Percentiles rank a stretch among this genome's conserved stretches.
phyloP scores from a whole-genome alignment of 2,797 vertebrate genomes.

The Sebastes nivosus region DNA sequence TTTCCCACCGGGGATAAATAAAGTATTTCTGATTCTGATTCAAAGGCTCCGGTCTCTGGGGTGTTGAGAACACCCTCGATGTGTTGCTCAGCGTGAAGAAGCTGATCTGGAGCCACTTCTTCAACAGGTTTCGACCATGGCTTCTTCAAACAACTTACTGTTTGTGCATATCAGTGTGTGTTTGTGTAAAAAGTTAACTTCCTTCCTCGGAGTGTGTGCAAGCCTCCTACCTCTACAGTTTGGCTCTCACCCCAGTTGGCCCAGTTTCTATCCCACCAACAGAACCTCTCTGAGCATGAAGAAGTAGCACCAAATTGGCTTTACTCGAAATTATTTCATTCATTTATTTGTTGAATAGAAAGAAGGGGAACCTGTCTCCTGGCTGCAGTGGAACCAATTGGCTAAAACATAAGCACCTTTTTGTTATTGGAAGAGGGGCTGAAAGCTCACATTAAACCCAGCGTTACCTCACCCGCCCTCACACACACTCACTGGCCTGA shows the following conservation, averaged over 20 bases:
- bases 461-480: conserved; percentile 35
- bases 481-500: conserved; percentile 4
- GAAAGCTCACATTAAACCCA: conserved; percentile 56
- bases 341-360: conserved; percentile 26
- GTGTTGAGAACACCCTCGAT: background rate
- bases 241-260: conserved; percentile 1
- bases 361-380: conserved; percentile 20
- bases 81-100: background rate
- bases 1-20: too few species aligned
- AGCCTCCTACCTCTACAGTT: background rate
- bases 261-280: conserved; percentile 20
- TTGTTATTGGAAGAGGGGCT: conserved; percentile 13
- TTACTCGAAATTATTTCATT: conserved; percentile 16
- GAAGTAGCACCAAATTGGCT: conserved; percentile 39
- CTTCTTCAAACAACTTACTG: background rate
- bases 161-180: background rate
- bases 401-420: conserved; percentile 72
- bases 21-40: too few species aligned
- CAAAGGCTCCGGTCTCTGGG: background rate
- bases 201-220: conserved; percentile 5
- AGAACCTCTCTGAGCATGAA: conserved; percentile 32
- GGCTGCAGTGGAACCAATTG: conserved; percentile 60
- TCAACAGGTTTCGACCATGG: too few species aligned
- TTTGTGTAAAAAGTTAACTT: background rate
- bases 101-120: too few species aligned